phyloP scores from a whole-genome alignment of 2,113 vertebrate genomes.

The Cnemophilus loriae region DNA sequence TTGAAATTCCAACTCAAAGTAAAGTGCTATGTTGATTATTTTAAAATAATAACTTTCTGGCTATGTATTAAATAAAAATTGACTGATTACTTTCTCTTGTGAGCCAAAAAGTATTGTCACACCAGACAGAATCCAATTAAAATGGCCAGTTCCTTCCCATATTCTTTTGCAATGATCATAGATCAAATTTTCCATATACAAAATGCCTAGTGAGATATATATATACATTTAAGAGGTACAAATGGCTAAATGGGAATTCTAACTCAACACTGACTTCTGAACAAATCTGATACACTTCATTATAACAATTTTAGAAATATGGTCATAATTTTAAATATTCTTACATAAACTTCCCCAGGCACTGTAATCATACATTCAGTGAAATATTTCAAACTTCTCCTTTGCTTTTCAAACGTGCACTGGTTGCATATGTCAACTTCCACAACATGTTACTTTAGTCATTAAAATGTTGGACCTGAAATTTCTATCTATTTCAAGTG shows the following conservation, averaged over 20 bases:
- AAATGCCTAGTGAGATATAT: background rate
- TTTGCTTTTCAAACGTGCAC: background rate
- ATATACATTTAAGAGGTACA: background rate
- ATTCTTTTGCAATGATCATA: background rate
- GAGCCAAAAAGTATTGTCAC: conserved; percentile 26
- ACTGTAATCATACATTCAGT: background rate
- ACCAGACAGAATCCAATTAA: conserved; percentile 33
- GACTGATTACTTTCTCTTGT: conserved; percentile 23
- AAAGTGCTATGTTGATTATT: background rate
- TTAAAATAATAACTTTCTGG: conserved; percentile 11
- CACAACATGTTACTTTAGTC: background rate
- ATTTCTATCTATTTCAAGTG: background rate
- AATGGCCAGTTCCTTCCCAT: background rate
- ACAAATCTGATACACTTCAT: conserved; percentile 4
- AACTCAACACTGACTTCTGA: conserved; percentile 8
- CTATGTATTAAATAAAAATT: conserved; percentile 12
- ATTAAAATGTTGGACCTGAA: background rate
- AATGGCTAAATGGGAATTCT: conserved; percentile 1
- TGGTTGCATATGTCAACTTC: background rate
- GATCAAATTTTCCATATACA: conserved; percentile 4
- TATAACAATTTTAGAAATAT: conserved; percentile 27
- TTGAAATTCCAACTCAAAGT: conserved; percentile 7
- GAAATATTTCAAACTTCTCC: conserved; percentile 23
- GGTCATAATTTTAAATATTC: conserved; percentile 16
- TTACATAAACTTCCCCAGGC: conserved; percentile 1